Conservation (phyloP, 2,888 invertebrate genomes). For the Auanema freiburgensis region DNA sequence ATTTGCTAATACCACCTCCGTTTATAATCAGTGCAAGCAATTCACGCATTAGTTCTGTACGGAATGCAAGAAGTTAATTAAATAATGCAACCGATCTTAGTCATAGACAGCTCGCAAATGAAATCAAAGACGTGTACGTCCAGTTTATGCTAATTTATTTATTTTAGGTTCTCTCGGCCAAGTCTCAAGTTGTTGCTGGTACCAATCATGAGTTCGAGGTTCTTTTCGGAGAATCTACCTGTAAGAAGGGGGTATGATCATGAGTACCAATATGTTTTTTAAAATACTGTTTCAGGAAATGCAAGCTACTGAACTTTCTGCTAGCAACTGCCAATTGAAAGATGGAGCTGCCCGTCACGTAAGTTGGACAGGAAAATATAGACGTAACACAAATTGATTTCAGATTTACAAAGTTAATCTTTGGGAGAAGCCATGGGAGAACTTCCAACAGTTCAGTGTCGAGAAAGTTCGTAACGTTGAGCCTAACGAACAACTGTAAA, state of each 20-base stretch:
- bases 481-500: conserved; percentile 40
- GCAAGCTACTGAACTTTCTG: conserved; percentile 29
- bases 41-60: too few species aligned
- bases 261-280: not conserved
- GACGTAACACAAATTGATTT: not conserved
- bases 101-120: too few species aligned
- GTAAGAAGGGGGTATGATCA: conserved; percentile 37
- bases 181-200: conserved; percentile 51
- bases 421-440: conserved; percentile 57
- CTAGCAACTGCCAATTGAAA: conserved; percentile 38
- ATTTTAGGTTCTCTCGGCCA: conserved; percentile 43
- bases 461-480: conserved; percentile 44
- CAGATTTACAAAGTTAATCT: conserved; percentile 40
- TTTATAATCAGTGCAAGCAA: too few species aligned
- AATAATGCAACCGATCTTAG: too few species aligned
- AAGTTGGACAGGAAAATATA: not conserved
- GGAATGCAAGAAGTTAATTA: too few species aligned
- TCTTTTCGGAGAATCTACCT: conserved; percentile 41
- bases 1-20: too few species aligned
- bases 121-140: too few species aligned
- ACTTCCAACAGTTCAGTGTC: conserved; percentile 48
- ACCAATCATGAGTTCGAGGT: conserved; percentile 39
- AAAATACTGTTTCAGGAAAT: conserved; percentile 22
- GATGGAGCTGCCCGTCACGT: conserved; percentile 37
- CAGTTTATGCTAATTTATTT: too few species aligned